A percentile compares a stretch with the other conserved stretches of the same genome.
These are phyloP conservation scores for Ommatoiulus sabulosus DNA, from an alignment of 2,888 invertebrate species.

Conservation along the genomic window DNA sequence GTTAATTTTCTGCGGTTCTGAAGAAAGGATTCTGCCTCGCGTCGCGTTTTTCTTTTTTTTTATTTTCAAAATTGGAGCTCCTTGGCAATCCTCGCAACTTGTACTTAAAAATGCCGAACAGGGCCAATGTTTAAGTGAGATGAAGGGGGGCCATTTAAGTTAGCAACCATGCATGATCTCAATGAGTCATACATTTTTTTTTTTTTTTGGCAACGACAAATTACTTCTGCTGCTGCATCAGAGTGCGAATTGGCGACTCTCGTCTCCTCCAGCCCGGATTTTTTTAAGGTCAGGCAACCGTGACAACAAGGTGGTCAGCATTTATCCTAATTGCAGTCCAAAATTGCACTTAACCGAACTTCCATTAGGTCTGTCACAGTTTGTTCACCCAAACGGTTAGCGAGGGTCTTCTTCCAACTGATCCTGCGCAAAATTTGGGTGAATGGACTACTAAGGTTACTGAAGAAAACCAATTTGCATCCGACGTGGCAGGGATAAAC, in stretches of 20 bases:
- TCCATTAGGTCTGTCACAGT: constrained; percentile 1
- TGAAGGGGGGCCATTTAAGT: constrained; percentile 41
- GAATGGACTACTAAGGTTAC: no score
- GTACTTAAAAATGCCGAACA: constrained; percentile 24
- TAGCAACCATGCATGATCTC: constrained; percentile 42
- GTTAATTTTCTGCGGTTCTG: background rate
- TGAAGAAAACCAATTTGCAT: no score
- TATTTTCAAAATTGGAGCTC: background rate
- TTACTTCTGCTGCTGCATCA: background rate
- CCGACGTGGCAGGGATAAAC: background rate
- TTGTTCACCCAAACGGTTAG: background rate
- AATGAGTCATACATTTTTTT: constrained; percentile 22
- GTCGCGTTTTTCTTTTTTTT: background rate
- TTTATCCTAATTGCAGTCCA: constrained; percentile 42
- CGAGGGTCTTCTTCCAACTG: background rate
- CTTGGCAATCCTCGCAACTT: background rate
- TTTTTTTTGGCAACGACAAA: constrained; percentile 47
- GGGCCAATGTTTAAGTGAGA: constrained; percentile 39
- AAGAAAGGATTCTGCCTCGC: background rate
- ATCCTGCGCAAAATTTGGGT: background rate
- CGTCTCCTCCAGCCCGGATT: constrained; percentile 20
- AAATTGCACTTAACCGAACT: background rate
- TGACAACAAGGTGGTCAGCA: constrained; percentile 41
- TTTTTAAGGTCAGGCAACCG: constrained; percentile 5
- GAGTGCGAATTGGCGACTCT: constrained; percentile 1